These are phyloP conservation scores for Drosophila persimilis DNA, from an alignment of 1,140 invertebrate species.

Conservation along the genomic window DNA sequence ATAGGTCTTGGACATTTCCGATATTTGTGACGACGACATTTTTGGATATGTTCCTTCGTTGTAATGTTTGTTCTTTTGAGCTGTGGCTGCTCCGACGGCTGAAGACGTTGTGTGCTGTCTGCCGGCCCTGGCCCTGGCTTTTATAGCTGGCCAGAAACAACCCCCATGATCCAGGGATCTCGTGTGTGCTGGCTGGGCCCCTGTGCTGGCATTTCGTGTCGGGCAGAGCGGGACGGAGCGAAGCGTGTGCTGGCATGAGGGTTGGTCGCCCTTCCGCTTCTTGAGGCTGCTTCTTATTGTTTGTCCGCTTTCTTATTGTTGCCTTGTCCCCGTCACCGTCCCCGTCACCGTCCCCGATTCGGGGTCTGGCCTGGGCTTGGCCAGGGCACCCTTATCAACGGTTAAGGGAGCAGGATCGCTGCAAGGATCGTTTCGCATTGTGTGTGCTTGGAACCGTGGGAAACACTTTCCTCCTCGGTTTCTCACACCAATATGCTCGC, in stretches of 20 bases:
- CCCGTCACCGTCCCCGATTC: too few species aligned
- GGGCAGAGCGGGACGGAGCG: conserved; percentile 28
- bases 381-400: conserved; percentile 66
- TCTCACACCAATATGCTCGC: conserved; percentile 75
- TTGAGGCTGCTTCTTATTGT: conserved; percentile 69
- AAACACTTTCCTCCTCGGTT: conserved; percentile 80
- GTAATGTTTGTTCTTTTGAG: conserved; percentile 37
- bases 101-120: conserved; percentile 65
- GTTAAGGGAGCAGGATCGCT: conserved; percentile 64
- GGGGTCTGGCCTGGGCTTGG: conserved; percentile 14
- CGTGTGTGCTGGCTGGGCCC: conserved; percentile 5
- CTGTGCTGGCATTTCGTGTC: conserved; percentile 57
- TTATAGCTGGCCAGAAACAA: conserved; percentile 64
- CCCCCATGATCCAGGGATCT: conserved; percentile 47
- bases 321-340: neutral
- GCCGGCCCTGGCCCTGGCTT: conserved; percentile 30
- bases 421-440: conserved; percentile 54
- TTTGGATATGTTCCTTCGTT: conserved; percentile 9
- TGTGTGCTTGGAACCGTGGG: conserved; percentile 62
- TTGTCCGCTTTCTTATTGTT: conserved; percentile 70
- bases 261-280: conserved; percentile 73
- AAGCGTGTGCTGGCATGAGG: conserved; percentile 69
- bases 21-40: conserved; percentile 78
- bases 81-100: conserved; percentile 64
- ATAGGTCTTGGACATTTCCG: conserved; percentile 90